Percentiles rank a stretch among this genome's conserved stretches.
Conservation (phyloP, 2,888 invertebrate genomes). For the Diarsia dahlii region DNA sequence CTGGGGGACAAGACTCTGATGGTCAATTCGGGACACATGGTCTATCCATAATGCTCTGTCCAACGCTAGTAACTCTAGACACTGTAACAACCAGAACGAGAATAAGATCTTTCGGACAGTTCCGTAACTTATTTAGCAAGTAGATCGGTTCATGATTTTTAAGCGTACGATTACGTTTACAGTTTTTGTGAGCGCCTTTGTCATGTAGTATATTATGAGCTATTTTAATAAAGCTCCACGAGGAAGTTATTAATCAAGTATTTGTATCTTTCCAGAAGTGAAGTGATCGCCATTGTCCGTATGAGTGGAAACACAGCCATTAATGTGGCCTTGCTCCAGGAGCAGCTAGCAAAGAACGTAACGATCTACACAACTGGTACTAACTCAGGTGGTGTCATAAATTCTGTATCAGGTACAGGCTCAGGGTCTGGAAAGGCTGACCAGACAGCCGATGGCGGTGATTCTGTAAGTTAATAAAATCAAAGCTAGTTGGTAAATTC, state of each 20-base stretch:
- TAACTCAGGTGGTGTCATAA: constrained; percentile 68
- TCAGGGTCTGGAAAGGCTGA: constrained; percentile 69
- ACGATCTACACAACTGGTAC: constrained; percentile 83
- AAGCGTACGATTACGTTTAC: too few species aligned
- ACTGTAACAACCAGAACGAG: too few species aligned
- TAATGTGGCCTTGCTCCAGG: constrained; percentile 93
- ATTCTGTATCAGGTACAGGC: constrained; percentile 58
- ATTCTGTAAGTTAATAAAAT: constrained; percentile 78
- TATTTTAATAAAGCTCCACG: background rate
- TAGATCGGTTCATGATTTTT: background rate
- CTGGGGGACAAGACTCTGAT: background rate
- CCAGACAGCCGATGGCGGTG: constrained; percentile 76
- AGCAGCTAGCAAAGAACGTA: constrained; percentile 89
- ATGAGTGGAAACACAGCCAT: constrained; percentile 92
- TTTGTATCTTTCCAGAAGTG: constrained; percentile 90
- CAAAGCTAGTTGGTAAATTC: background rate
- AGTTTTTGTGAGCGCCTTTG: too few species aligned
- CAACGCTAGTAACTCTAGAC: too few species aligned
- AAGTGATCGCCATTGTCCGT: constrained; percentile 93
- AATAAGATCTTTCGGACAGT: background rate
- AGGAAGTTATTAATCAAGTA: background rate
- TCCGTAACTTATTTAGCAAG: background rate
- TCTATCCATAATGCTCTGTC: background rate
- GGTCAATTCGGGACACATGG: background rate
- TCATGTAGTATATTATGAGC: too few species aligned